phyloP scores from a whole-genome alignment of 2,113 vertebrate species.

The Crotalus horridus region DNA sequence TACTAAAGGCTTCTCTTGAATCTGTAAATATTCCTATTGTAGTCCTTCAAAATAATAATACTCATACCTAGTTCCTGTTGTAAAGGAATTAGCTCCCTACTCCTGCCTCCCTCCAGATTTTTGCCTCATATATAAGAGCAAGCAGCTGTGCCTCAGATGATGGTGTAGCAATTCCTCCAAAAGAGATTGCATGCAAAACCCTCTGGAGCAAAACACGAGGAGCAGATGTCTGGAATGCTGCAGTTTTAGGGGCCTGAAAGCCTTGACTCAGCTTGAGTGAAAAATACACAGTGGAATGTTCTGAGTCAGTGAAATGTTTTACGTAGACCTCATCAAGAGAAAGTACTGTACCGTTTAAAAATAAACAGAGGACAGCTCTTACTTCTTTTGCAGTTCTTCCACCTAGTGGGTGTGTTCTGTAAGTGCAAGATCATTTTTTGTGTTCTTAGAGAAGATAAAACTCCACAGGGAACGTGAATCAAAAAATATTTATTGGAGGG shows the following conservation, averaged over 20 bases:
- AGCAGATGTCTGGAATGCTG: slow-evolving; percentile 34
- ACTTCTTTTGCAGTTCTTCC: slow-evolving; percentile 50
- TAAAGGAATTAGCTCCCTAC: neutral
- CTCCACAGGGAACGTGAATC: neutral
- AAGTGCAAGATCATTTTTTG: slow-evolving; percentile 22
- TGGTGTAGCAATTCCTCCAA: neutral
- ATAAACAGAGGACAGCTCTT: neutral
- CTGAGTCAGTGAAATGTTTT: slow-evolving; percentile 38
- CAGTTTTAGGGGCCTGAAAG: slow-evolving; percentile 30
- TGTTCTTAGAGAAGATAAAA: neutral
- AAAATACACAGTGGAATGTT: slow-evolving; percentile 26
- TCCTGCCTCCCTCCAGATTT: neutral
- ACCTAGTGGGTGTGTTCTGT: slow-evolving; percentile 49
- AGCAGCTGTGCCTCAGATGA: neutral
- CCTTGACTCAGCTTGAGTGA: slow-evolving; percentile 31
- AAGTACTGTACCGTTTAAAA: slow-evolving; percentile 27
- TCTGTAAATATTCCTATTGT: neutral
- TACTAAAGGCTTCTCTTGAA: slow-evolving; percentile 33
- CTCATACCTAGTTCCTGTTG: slow-evolving; percentile 3
- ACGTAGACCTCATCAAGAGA: rapidly evolving
- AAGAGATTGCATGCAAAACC: rapidly evolving
- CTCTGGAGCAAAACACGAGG: neutral
- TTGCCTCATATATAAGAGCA: neutral
- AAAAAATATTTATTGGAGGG: neutral
- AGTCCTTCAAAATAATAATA: slow-evolving; percentile 34